A percentile compares a stretch with the other conserved stretches of the same genome.
phyloP scores from a whole-genome alignment of 2,888 invertebrate genomes.

The Ophonus ardosiacus region DNA sequence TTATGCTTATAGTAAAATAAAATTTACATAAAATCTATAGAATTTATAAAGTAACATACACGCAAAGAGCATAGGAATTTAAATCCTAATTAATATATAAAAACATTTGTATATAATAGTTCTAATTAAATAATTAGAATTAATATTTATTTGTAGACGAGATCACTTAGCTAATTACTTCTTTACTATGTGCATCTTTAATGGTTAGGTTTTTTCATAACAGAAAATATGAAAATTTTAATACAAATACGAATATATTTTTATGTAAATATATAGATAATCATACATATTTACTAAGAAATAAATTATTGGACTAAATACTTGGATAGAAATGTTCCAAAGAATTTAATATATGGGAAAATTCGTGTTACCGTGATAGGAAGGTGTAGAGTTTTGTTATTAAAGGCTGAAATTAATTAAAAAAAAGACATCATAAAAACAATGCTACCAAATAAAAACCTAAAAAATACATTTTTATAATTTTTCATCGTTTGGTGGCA shows the following conservation, averaged over 20 bases:
- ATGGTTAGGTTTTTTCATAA: slow-evolving; percentile 31
- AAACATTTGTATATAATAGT: slow-evolving; percentile 37
- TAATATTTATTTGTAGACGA: slow-evolving; percentile 52
- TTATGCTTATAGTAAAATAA: slow-evolving; percentile 34
- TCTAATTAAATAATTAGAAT: slow-evolving; percentile 48
- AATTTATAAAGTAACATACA: not conserved
- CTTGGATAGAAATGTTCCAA: slow-evolving; percentile 47
- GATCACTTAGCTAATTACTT: slow-evolving; percentile 31
- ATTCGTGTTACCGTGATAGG: slow-evolving; percentile 39
- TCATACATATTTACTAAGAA: slow-evolving; percentile 15
- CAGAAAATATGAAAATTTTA: slow-evolving; percentile 20
- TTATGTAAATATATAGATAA: slow-evolving; percentile 57
- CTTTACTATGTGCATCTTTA: slow-evolving; percentile 37
- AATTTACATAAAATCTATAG: not conserved
- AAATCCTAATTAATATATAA: slow-evolving; percentile 36
- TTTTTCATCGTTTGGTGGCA: not conserved
- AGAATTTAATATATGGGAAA: slow-evolving; percentile 45
- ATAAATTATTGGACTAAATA: slow-evolving; percentile 43
- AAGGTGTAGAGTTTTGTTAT: not conserved
- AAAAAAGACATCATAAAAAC: not conserved
- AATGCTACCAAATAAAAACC: not conserved
- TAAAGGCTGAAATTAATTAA: slow-evolving; percentile 36
- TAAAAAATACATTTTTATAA: slow-evolving; percentile 4
- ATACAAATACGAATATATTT: slow-evolving; percentile 24
- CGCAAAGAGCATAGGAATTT: not conserved